These are phyloP conservation scores for Triplophysa tibetana DNA, from an alignment of 2,113 vertebrate genomes.

Conservation along the genomic window DNA sequence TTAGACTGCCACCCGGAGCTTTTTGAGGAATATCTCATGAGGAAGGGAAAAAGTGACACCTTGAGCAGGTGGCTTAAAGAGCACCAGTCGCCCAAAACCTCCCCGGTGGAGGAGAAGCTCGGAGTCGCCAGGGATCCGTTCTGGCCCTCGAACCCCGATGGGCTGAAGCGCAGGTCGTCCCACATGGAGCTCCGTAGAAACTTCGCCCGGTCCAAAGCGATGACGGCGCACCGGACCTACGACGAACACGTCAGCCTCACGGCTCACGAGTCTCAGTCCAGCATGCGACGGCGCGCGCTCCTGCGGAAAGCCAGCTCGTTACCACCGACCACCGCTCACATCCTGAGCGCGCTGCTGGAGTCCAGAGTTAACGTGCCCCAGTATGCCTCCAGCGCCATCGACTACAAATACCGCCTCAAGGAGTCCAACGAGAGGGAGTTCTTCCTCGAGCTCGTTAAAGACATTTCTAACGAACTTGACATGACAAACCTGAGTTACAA, in stretches of 20 bases:
- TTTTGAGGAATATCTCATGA: slow-evolving; percentile 75
- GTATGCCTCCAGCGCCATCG: slow-evolving; percentile 76
- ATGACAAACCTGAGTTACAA: slow-evolving; percentile 77
- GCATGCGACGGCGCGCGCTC: slow-evolving; percentile 75
- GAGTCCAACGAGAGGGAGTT: slow-evolving; percentile 78
- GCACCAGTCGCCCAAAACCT: slow-evolving; percentile 66
- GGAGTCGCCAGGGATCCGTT: slow-evolving; percentile 59
- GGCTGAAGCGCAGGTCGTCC: slow-evolving; percentile 71
- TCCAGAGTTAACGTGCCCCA: slow-evolving; percentile 77
- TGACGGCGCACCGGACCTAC: slow-evolving; percentile 73
- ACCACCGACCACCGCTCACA: slow-evolving; percentile 77
- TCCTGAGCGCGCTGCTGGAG: slow-evolving; percentile 77
- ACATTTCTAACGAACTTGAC: slow-evolving; percentile 79
- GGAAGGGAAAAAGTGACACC: slow-evolving; percentile 73
- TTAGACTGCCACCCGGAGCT: slow-evolving; percentile 78
- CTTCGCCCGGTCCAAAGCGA: slow-evolving; percentile 77
- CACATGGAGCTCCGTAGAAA: slow-evolving; percentile 78
- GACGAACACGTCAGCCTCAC: slow-evolving; percentile 73
- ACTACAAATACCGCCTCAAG: slow-evolving; percentile 76
- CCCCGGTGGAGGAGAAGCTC: slow-evolving; percentile 63
- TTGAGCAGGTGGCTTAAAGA: slow-evolving; percentile 73
- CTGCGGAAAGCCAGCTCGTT: slow-evolving; percentile 80
- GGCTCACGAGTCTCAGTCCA: slow-evolving; percentile 72
- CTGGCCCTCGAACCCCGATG: slow-evolving; percentile 67
- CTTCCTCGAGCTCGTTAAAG: slow-evolving; percentile 78